These are phyloP conservation scores for Hydrotaea cyrtoneurina DNA, from an alignment of 2,888 invertebrate genomes.

Conservation along the genomic window DNA sequence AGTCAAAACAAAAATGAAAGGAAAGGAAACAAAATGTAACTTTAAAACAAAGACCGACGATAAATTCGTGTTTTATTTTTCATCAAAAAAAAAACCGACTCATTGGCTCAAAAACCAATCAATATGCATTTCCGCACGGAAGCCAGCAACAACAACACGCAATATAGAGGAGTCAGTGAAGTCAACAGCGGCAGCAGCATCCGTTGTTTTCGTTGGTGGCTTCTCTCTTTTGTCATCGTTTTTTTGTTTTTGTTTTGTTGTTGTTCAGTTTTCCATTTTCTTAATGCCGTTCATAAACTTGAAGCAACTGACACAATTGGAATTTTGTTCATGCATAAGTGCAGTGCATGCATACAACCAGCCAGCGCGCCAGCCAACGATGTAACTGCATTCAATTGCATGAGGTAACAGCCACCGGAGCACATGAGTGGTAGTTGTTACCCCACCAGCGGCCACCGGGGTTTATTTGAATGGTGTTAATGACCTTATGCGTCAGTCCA, in stretches of 20 bases:
- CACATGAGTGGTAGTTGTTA: neutral
- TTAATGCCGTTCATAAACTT: constrained; percentile 53
- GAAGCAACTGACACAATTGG: constrained; percentile 63
- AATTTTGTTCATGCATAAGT: constrained; percentile 61
- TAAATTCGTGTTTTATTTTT: constrained; percentile 31
- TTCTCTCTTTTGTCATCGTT: constrained; percentile 24
- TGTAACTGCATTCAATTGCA: neutral
- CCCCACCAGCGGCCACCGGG: neutral
- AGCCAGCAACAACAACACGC: constrained; percentile 52
- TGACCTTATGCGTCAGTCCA: constrained; percentile 55
- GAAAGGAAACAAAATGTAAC: constrained; percentile 63
- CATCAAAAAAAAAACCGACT: constrained; percentile 40
- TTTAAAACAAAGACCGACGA: constrained; percentile 33
- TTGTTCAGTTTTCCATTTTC: constrained; percentile 23
- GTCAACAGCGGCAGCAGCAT: constrained; percentile 7
- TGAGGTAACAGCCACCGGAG: neutral
- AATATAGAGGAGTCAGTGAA: too few relatives aligned
- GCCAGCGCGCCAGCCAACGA: neutral
- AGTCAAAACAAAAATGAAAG: constrained; percentile 52
- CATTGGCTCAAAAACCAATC: constrained; percentile 50
- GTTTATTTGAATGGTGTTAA: constrained; percentile 54
- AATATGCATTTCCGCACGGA: constrained; percentile 65
- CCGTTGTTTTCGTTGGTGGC: constrained; percentile 26
- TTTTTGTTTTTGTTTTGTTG: constrained; percentile 34
- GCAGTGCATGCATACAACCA: too few relatives aligned